Base-by-base conservation (phyloP, 2,888 invertebrate species). In the Brenthis ino region DNA sequence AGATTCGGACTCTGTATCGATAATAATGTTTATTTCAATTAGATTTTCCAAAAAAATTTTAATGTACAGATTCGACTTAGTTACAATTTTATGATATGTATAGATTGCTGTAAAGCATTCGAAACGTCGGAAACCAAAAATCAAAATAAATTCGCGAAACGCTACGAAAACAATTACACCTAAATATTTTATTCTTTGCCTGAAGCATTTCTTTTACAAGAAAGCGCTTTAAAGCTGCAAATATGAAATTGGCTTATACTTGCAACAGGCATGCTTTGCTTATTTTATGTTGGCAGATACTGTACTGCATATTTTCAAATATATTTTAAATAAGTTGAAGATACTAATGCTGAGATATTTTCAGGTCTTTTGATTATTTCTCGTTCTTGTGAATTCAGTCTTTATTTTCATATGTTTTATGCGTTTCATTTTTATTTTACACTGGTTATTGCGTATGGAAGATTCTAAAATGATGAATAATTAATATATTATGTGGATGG, bases 221-320 rank as follows among this genome's bases (percentile, higher is more conserved):
- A 80, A 84, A 81, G 81, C 79, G 79, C 80, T 85, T 75, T 74
- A 79, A 83, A 82, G 82, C 84, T 81, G 82, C 84, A 84, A 86
- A 86, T 87, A 86, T 85, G 83, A 86, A 86, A 89, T 87, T 87
- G 86, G 85, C 79, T 82, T 82, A 83, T 85, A 79, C 81, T 81
- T 82, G 83, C 82, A 82, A 75, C 78, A 80, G 84, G 83, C 83
- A 81, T 81, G 81, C 77, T 77, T 79, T 79, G 78, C 80, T 81
- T 82, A 83, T 82, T 84, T 82, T 77, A 78, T 77, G 76, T 75
- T 76, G 74, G 75, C 70, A 64, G 70, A 74, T 33, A 75, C 68
- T 72, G 68, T 68, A 55, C 66, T 69, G 63, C 57, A 71, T 72
- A 75, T 76, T 76, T 70, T 71, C 65, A 24, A 71, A 65, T 57